Conservation (phyloP, 2,797 vertebrate species). For the Falco naumanni region DNA sequence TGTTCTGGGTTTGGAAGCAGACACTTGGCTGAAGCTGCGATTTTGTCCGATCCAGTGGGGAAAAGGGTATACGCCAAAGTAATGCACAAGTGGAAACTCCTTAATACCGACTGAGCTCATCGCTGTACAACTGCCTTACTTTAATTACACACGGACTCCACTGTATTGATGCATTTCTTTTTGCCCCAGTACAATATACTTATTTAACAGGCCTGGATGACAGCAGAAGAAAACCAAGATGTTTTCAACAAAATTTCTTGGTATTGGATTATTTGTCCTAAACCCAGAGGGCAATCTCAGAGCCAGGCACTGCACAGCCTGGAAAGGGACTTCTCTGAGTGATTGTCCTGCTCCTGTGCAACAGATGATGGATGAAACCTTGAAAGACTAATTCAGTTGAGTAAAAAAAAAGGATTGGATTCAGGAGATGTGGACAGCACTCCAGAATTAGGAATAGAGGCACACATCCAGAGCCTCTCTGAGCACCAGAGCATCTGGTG, state of each 20-base stretch:
- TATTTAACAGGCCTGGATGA: background rate
- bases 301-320: background rate
- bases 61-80: constrained; percentile 18
- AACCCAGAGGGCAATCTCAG: background rate
- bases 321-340: background rate
- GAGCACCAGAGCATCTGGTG: background rate
- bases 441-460: background rate
- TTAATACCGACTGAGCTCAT: rapidly evolving
- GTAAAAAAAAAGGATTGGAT: background rate
- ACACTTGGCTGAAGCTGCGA: background rate
- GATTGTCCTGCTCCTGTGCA: background rate
- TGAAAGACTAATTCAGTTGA: background rate
- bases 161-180: rapidly evolving
- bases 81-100: background rate
- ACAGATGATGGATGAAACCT: background rate
- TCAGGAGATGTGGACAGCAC: background rate
- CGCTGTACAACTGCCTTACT: rapidly evolving
- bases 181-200: background rate
- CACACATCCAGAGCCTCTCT: background rate
- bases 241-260: background rate
- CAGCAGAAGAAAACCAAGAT: background rate
- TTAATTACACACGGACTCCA: background rate
- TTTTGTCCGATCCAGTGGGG: background rate
- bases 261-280: background rate
- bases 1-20: constrained; percentile 17